Percentiles rank a stretch among this genome's conserved stretches.
Evolutionary conservation across 2,797 vertebrate genomes (phyloP).

Genomic region (Sphaeramia orbicularis): DNA sequence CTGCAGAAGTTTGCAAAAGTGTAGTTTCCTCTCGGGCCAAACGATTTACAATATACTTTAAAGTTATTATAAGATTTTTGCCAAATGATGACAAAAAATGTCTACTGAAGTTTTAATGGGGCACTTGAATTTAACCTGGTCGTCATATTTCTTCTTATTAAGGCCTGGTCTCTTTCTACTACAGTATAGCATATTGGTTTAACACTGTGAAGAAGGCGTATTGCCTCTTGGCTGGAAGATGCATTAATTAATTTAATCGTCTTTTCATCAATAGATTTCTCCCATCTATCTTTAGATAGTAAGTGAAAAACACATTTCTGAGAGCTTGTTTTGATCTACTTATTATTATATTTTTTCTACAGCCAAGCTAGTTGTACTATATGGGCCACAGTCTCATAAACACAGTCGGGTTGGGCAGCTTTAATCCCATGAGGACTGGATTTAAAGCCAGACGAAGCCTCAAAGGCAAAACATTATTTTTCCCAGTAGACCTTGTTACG

Average conservation of each 20-base stretch:
- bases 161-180: no score
- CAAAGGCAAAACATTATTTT: neutral
- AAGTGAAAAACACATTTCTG: neutral
- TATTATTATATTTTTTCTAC: neutral
- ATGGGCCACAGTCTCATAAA: slow-evolving; percentile 3
- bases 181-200: no score
- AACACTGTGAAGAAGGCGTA: neutral
- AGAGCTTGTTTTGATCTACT: neutral
- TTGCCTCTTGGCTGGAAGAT: neutral
- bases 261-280: no score
- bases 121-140: no score
- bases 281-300: neutral
- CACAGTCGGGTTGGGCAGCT: neutral
- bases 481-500: neutral
- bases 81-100: no score
- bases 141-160: no score
- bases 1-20: no score
- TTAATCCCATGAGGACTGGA: neutral
- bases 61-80: no score
- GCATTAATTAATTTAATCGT: no score
- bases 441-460: slow-evolving; percentile 1
- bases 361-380: neutral
- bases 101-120: no score
- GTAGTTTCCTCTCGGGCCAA: no score
- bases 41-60: no score